Evolutionary conservation across 2,113 vertebrate species (phyloP).

Genomic region (Lanius collurio): DNA sequence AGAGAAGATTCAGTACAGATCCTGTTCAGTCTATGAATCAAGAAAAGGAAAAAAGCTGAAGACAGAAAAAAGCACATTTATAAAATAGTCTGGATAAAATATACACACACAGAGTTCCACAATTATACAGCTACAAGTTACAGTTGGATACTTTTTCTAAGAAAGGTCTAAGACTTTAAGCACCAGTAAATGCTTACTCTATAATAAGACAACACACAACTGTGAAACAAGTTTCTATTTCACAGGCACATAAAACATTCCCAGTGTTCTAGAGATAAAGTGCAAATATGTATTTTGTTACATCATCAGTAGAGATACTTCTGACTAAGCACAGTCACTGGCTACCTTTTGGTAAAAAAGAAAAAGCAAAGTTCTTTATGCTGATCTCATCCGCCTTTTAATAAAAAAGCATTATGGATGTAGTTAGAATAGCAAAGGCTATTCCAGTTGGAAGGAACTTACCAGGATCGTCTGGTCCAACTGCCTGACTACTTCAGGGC

Average conservation of each 20-base stretch:
- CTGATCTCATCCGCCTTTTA: not conserved
- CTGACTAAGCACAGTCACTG: not conserved
- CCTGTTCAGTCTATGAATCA: not conserved
- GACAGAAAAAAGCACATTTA: not conserved
- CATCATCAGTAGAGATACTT: rapidly evolving
- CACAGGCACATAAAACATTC: not conserved
- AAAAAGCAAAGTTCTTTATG: not conserved
- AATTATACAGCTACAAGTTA: not conserved
- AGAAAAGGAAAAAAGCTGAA: not conserved
- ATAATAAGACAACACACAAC: not conserved
- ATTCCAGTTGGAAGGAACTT: not conserved
- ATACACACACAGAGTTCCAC: not conserved
- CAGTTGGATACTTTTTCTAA: not conserved
- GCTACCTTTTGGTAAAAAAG: not conserved
- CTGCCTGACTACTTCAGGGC: not conserved
- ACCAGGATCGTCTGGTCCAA: not conserved
- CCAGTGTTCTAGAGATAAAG: not conserved
- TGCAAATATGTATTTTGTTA: not conserved
- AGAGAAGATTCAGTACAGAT: not conserved
- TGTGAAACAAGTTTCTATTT: not conserved
- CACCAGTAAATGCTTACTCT: not conserved
- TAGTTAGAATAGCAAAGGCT: not conserved
- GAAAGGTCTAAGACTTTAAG: not conserved
- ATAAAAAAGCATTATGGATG: not conserved
- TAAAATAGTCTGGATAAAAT: not conserved